phyloP scores from a whole-genome alignment of 2,797 vertebrate genomes.

The Acropternis orthonyx region DNA sequence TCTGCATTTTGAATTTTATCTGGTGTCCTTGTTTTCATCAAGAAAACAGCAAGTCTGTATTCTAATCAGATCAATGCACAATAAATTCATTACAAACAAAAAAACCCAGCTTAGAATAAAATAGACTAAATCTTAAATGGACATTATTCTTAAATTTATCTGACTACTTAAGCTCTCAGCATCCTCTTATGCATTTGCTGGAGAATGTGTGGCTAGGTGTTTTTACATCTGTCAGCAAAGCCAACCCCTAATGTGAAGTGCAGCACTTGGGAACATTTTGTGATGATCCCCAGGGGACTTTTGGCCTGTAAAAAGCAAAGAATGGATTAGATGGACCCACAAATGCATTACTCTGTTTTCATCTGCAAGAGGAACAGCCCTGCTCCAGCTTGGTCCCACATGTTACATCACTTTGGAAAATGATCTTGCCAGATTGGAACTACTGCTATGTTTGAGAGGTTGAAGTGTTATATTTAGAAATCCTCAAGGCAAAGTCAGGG shows the following conservation, averaged over 20 bases:
- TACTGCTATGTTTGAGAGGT: background rate
- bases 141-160: background rate
- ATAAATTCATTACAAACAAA: background rate
- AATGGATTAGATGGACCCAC: constrained; percentile 51
- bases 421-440: constrained; percentile 53
- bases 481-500: constrained; percentile 22
- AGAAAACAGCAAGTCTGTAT: background rate
- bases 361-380: constrained; percentile 8
- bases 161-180: background rate
- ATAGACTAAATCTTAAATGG: background rate
- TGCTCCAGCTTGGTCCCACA: constrained; percentile 19
- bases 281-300: constrained; percentile 48
- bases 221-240: constrained; percentile 60
- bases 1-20: background rate
- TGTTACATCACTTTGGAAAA: constrained; percentile 39
- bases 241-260: constrained; percentile 49
- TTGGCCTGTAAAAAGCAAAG: constrained; percentile 48
- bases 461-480: constrained; percentile 6
- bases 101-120: background rate
- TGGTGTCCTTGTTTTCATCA: background rate
- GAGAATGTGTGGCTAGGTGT: constrained; percentile 41
- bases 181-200: constrained; percentile 1
- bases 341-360: constrained; percentile 55
- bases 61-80: background rate
- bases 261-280: constrained; percentile 44